Conservation (phyloP, 2,113 vertebrate genomes). For the Perognathus longimembris region DNA sequence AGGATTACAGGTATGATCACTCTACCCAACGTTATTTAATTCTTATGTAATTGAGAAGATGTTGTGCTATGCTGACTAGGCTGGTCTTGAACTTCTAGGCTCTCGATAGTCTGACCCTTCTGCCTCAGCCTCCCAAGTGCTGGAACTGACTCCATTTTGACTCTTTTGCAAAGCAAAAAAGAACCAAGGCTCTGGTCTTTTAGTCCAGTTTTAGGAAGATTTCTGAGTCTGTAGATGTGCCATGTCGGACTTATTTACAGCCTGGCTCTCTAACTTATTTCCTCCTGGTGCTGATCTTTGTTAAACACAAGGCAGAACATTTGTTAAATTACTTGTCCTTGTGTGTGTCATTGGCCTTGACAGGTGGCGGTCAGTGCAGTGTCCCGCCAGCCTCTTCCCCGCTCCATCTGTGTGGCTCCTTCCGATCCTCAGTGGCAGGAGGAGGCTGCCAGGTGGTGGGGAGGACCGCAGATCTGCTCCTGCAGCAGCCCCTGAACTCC, state of each 20-base stretch:
- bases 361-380: conserved; percentile 48
- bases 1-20: no score
- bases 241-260: background rate
- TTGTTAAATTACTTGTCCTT: conserved; percentile 33
- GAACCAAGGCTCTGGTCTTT: background rate
- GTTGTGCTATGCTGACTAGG: background rate
- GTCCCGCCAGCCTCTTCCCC: background rate
- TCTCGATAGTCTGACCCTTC: background rate
- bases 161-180: background rate
- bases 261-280: background rate
- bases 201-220: background rate
- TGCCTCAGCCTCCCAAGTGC: background rate
- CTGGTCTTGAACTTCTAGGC: background rate
- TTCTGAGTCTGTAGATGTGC: background rate
- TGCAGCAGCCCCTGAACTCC: background rate
- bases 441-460: background rate
- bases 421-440: conserved; percentile 32
- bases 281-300: background rate
- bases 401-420: background rate
- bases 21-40: background rate
- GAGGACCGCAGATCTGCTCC: background rate
- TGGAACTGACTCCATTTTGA: background rate
- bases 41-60: background rate
- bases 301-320: conserved; percentile 25
- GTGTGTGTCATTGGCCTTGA: conserved; percentile 29